Percentiles rank a stretch among this genome's conserved stretches.
These are phyloP conservation scores for Lysandra bellargus DNA, from an alignment of 2,888 invertebrate species.

Conservation along the genomic window DNA sequence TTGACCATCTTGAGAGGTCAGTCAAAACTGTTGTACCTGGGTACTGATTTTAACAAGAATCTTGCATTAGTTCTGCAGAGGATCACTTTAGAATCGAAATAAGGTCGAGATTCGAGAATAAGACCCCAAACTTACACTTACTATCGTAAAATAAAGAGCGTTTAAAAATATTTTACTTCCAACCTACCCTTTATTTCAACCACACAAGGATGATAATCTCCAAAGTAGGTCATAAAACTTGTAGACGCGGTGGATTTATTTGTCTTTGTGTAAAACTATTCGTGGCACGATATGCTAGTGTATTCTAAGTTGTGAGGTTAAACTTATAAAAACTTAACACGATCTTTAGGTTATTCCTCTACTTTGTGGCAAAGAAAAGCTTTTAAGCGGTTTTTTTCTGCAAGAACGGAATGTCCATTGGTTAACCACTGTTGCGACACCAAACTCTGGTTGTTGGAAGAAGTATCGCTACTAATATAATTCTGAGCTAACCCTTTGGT, in stretches of 20 bases:
- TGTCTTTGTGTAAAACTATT: constrained; percentile 19
- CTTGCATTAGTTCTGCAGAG: too few relatives aligned
- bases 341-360: not conserved
- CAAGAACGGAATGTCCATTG: too few relatives aligned
- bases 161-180: not conserved
- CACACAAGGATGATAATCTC: not conserved
- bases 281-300: not conserved
- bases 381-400: not conserved
- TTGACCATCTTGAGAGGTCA: too few relatives aligned
- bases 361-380: not conserved
- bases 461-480: too few relatives aligned
- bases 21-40: too few relatives aligned
- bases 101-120: not conserved
- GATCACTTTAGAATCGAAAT: not conserved
- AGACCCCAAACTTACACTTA: not conserved
- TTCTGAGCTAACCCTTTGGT: too few relatives aligned
- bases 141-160: not conserved
- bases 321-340: not conserved
- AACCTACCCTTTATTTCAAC: not conserved
- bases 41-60: too few relatives aligned
- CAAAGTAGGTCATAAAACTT: not conserved
- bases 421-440: too few relatives aligned
- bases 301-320: not conserved
- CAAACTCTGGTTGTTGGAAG: too few relatives aligned
- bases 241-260: not conserved